Conservation (phyloP, 2,113 vertebrate species). For the Orcinus orca region DNA sequence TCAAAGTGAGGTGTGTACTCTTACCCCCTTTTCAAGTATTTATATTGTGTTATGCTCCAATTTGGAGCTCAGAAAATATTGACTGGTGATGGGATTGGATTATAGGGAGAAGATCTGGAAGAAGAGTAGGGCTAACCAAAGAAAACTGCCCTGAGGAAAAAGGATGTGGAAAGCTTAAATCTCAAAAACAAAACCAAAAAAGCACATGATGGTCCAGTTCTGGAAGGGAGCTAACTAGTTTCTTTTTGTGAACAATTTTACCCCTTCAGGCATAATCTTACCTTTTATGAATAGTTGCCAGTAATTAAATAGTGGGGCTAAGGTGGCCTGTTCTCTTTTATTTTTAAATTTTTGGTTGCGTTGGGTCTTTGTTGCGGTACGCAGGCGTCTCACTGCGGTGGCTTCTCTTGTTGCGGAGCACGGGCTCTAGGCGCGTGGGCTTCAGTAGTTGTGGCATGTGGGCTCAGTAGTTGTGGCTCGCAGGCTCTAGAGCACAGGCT, state of each 20-base stretch:
- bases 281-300: background rate
- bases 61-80: background rate
- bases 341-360: too few species aligned
- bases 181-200: background rate
- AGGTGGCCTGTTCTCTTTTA: background rate
- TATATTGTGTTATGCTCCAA: fast-evolving
- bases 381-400: too few species aligned
- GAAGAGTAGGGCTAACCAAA: background rate
- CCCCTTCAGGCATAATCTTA: background rate
- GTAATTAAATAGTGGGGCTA: background rate
- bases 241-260: background rate
- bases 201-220: background rate
- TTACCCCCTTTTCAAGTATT: too few species aligned
- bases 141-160: background rate
- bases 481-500: too few species aligned
- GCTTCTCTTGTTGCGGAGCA: too few species aligned
- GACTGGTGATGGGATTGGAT: background rate
- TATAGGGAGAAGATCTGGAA: background rate
- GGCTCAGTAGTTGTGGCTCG: too few species aligned
- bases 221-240: background rate
- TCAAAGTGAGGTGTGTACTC: background rate
- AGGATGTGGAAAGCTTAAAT: background rate
- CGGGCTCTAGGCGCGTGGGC: too few species aligned
- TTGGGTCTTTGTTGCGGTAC: too few species aligned
- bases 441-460: too few species aligned